Conservation (phyloP, 2,888 invertebrate species). For the Drosophila limbata region DNA sequence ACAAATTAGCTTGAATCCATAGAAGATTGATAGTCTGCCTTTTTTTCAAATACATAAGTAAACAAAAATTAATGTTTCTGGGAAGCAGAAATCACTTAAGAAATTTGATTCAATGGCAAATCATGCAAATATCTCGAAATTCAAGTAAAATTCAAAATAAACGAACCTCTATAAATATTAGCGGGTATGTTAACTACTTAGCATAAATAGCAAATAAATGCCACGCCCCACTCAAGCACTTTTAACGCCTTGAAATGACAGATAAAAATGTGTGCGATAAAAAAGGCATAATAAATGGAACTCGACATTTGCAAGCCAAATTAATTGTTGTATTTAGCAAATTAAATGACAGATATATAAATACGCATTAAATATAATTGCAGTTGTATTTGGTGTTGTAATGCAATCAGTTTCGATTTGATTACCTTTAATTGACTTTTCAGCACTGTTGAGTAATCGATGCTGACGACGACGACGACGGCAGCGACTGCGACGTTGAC, state of each 20-base stretch:
- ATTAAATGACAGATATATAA: slow-evolving; percentile 43
- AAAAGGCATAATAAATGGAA: slow-evolving; percentile 40
- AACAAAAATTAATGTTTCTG: slow-evolving; percentile 3
- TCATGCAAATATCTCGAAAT: slow-evolving; percentile 13
- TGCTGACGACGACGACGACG: slow-evolving; percentile 26
- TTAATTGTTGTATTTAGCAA: slow-evolving; percentile 63
- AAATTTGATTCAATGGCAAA: slow-evolving; percentile 5
- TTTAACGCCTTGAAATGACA: neutral
- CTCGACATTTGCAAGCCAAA: slow-evolving; percentile 30
- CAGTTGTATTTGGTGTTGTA: slow-evolving; percentile 53
- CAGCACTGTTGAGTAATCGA: slow-evolving; percentile 64
- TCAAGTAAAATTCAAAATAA: neutral
- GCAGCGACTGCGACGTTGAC: slow-evolving; percentile 14
- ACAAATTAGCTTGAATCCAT: slow-evolving; percentile 12
- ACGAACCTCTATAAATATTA: slow-evolving; percentile 1
- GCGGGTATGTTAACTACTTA: neutral
- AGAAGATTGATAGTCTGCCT: neutral
- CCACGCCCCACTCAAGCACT: neutral
- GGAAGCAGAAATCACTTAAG: slow-evolving; percentile 5
- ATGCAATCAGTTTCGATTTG: slow-evolving; percentile 74
- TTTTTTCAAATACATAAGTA: neutral
- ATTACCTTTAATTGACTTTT: slow-evolving; percentile 83
- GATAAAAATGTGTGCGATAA: neutral
- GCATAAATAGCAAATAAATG: slow-evolving; percentile 4
- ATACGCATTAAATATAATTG: slow-evolving; percentile 56